Conservation (phyloP, 1,140 invertebrate species). For the Drosophila suzukii region DNA sequence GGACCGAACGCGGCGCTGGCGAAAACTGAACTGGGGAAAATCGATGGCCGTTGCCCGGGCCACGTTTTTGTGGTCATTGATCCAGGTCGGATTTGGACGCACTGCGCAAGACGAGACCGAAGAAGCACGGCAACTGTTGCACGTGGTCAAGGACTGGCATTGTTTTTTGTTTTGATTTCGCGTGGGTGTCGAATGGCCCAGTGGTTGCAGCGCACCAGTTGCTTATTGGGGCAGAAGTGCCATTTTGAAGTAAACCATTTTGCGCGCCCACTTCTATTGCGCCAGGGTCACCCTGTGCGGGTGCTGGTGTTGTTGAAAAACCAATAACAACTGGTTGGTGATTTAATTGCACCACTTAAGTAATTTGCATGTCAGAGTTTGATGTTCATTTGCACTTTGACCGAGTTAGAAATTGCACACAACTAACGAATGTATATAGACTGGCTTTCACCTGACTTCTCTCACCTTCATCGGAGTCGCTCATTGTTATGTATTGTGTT, state of each 20-base stretch:
- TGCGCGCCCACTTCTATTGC: slow-evolving; percentile 6
- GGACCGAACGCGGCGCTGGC: slow-evolving; percentile 26
- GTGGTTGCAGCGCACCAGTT: slow-evolving; percentile 34
- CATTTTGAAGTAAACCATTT: slow-evolving; percentile 24
- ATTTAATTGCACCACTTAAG: slow-evolving; percentile 5
- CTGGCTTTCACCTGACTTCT: neutral
- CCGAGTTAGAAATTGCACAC: neutral
- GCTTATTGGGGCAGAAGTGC: neutral
- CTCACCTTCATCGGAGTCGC: slow-evolving; percentile 77
- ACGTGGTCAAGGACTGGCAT: slow-evolving; percentile 38
- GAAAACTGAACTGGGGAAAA: slow-evolving; percentile 67
- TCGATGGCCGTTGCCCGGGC: slow-evolving; percentile 48
- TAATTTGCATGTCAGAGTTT: neutral
- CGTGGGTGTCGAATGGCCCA: slow-evolving; percentile 24
- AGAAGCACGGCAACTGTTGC: slow-evolving; percentile 67
- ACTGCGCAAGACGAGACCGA: slow-evolving; percentile 69
- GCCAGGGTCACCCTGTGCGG: slow-evolving; percentile 29
- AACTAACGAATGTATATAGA: neutral
- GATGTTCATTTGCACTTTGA: neutral
- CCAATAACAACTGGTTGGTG: slow-evolving; percentile 28
- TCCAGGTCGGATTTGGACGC: slow-evolving; percentile 37
- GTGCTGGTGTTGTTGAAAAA: slow-evolving; percentile 32
- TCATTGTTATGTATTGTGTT: slow-evolving; percentile 5
- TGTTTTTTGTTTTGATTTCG: slow-evolving; percentile 11
- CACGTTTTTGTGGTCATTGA: slow-evolving; percentile 65